These are phyloP conservation scores for Protobothrops flavoviridis DNA, from an alignment of 2,113 vertebrate species.

Conservation along the genomic window DNA sequence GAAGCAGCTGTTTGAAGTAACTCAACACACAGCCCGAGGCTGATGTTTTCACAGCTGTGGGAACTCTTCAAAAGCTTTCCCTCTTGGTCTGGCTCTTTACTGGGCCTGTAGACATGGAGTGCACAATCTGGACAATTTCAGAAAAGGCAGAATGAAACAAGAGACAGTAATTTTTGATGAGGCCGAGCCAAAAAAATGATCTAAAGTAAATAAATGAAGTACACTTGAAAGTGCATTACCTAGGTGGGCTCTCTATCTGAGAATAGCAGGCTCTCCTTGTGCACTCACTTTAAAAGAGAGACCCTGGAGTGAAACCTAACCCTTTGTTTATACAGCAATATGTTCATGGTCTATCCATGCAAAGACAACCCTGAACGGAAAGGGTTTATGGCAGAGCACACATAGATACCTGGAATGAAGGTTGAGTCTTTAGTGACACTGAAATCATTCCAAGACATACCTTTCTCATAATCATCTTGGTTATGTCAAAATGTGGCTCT, in stretches of 20 bases:
- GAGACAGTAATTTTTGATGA: conserved; percentile 82
- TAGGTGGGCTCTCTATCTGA: conserved; percentile 86
- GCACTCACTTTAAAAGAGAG: conserved; percentile 58
- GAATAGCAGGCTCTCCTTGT: conserved; percentile 54
- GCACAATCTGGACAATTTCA: conserved; percentile 81
- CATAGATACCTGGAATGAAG: conserved; percentile 68
- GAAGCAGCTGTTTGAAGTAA: conserved; percentile 86
- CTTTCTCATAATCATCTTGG: conserved; percentile 15
- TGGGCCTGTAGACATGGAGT: conserved; percentile 76
- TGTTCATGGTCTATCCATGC: conserved; percentile 66
- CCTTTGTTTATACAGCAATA: conserved; percentile 62
- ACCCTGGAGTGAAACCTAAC: conserved; percentile 47
- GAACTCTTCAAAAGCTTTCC: conserved; percentile 84
- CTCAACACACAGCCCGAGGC: conserved; percentile 79
- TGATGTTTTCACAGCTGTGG: conserved; percentile 91
- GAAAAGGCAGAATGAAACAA: conserved; percentile 80
- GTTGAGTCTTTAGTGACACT: conserved; percentile 50
- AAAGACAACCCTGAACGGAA: conserved; percentile 50
- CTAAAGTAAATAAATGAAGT: conserved; percentile 86
- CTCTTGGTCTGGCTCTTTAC: conserved; percentile 76
- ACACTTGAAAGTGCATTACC: conserved; percentile 79
- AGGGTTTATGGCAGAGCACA: conserved; percentile 61
- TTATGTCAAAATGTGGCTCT: conserved; percentile 56
- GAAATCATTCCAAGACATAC: conserved; percentile 55
- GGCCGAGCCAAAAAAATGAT: conserved; percentile 79